A percentile compares a stretch with the other conserved stretches of the same genome.
These are phyloP conservation scores for Panorpa germanica DNA, from an alignment of 2,888 invertebrate species.

Conservation along the genomic window DNA sequence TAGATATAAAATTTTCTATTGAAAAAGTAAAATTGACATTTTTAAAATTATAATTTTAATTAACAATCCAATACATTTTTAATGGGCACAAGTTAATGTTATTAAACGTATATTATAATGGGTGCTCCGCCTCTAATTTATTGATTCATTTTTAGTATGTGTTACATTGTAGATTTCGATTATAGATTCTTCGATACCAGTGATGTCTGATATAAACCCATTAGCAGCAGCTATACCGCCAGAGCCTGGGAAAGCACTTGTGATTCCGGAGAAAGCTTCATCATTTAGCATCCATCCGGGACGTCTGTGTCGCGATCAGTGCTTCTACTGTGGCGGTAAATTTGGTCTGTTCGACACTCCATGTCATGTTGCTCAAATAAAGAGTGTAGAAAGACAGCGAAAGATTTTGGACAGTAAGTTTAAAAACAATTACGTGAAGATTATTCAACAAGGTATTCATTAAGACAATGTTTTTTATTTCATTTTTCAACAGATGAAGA, in stretches of 20 bases:
- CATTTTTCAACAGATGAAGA: slow-evolving; percentile 40
- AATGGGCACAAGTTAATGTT: too few relatives aligned
- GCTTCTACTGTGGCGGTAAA: slow-evolving; percentile 73
- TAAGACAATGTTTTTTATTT: background rate
- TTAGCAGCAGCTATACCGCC: too few relatives aligned
- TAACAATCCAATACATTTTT: too few relatives aligned
- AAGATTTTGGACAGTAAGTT: slow-evolving; percentile 56
- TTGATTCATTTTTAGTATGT: too few relatives aligned
- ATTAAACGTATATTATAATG: too few relatives aligned
- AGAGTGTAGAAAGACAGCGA: slow-evolving; percentile 60
- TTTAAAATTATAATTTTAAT: too few relatives aligned
- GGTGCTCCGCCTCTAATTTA: too few relatives aligned
- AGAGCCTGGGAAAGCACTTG: slow-evolving; percentile 30
- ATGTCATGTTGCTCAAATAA: slow-evolving; percentile 73
- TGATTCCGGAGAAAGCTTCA: slow-evolving; percentile 75
- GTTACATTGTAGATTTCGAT: slow-evolving; percentile 9
- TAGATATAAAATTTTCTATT: too few relatives aligned
- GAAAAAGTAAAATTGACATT: too few relatives aligned
- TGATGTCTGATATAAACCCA: too few relatives aligned
- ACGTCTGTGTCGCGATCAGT: slow-evolving; percentile 64
- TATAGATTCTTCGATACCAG: slow-evolving; percentile 8
- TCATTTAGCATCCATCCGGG: slow-evolving; percentile 76
- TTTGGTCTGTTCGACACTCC: slow-evolving; percentile 75
- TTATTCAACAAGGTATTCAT: slow-evolving; percentile 2
- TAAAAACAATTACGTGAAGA: background rate